Evolutionary conservation across 2,113 vertebrate species (phyloP).

Genomic region (Melanocharis versteri): DNA sequence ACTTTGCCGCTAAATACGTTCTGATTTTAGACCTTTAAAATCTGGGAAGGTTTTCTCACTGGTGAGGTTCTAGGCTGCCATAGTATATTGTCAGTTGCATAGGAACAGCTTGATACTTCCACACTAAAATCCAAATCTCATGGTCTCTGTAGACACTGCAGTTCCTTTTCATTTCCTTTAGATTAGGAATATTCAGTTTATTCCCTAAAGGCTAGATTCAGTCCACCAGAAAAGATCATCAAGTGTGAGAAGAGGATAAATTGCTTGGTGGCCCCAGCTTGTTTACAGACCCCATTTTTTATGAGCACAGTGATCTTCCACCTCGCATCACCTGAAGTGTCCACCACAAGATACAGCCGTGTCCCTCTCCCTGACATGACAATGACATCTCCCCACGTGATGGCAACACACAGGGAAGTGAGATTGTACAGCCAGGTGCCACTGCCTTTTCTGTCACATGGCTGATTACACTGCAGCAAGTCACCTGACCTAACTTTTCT

Average conservation of each 20-base stretch:
- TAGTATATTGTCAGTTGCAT: background rate
- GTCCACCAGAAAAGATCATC: background rate
- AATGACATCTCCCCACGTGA: background rate
- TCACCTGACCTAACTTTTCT: background rate
- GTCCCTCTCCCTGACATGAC: background rate
- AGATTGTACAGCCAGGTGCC: background rate
- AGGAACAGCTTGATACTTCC: background rate
- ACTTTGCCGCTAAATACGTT: fast-evolving
- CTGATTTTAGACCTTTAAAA: background rate
- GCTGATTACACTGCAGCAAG: background rate
- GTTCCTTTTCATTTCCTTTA: background rate
- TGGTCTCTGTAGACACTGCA: background rate
- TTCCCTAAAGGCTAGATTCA: background rate
- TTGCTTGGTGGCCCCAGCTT: background rate
- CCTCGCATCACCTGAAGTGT: background rate
- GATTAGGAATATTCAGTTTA: background rate
- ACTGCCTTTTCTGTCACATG: background rate
- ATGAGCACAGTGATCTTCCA: background rate
- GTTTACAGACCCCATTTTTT: background rate
- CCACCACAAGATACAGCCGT: background rate
- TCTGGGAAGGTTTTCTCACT: background rate
- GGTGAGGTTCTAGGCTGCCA: background rate
- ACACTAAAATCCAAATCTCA: background rate
- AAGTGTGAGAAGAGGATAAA: background rate
- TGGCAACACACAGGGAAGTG: background rate